These are phyloP conservation scores for Drosophila subpulchrella DNA, from an alignment of 1,140 invertebrate species.

Conservation along the genomic window DNA sequence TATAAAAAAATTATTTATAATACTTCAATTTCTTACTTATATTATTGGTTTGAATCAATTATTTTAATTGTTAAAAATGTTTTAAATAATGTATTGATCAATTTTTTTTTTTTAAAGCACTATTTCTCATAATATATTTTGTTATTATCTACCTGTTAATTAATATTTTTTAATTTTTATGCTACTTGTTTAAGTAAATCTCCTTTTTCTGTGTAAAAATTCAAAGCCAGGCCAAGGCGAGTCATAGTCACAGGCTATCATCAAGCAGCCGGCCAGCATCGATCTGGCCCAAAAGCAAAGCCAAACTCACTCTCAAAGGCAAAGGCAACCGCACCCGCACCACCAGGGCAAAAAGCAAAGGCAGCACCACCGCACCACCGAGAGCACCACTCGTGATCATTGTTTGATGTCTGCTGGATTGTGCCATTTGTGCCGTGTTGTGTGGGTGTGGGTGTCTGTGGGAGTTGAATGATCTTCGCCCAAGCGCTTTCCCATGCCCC, in stretches of 20 bases:
- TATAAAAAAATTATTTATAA: no score
- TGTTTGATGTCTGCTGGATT: conserved; percentile 61
- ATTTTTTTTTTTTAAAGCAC: no score
- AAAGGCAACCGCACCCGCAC: conserved; percentile 12
- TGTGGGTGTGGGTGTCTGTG: conserved; percentile 60
- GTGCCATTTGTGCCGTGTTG: conserved; percentile 34
- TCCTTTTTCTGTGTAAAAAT: conserved; percentile 7
- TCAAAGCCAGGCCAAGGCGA: conserved; percentile 40
- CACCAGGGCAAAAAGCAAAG: conserved; percentile 4
- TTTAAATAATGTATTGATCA: no score
- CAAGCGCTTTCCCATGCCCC: conserved; percentile 45
- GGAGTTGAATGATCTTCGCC: conserved; percentile 51
- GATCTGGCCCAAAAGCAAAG: conserved; percentile 52
- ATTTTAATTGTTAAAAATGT: no score
- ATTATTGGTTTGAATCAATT: no score
- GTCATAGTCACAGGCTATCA: conserved; percentile 58
- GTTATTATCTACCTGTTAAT: no score
- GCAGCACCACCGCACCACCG: conserved; percentile 17
- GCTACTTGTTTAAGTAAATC: background rate
- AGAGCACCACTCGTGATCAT: conserved; percentile 61
- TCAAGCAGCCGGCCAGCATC: conserved; percentile 63
- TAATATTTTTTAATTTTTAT: background rate
- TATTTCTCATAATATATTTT: no score
- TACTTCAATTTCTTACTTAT: no score
- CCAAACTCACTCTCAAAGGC: background rate